Conservation (phyloP, 2,888 invertebrate genomes). For the Megalurothrips usitatus region DNA sequence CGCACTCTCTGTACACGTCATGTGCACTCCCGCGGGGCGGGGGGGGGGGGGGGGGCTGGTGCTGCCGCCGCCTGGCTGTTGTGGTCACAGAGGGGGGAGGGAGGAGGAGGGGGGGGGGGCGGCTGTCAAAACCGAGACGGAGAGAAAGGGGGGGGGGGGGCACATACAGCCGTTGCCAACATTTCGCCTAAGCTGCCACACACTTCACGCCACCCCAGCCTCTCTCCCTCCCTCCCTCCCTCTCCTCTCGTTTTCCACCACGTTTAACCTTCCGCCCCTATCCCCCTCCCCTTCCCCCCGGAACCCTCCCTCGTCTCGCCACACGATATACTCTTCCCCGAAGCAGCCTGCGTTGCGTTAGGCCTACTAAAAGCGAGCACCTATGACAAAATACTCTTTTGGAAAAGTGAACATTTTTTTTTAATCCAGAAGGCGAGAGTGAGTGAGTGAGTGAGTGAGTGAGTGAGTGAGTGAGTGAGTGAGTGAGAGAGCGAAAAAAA, state of each 20-base stretch:
- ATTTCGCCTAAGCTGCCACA: not conserved
- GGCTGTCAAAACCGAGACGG: not conserved
- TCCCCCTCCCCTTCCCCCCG: not conserved
- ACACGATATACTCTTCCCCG: not conserved
- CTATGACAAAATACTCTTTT: too few relatives aligned
- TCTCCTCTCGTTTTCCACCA: constrained; percentile 14
- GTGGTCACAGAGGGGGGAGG: not conserved
- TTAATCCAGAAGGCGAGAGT: too few relatives aligned
- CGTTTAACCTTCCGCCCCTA: not conserved
- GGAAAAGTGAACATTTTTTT: too few relatives aligned
- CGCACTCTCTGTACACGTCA: not conserved
- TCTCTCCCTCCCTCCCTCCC: not conserved
- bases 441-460: too few relatives aligned
- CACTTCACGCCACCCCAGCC: not conserved
- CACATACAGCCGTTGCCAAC: not conserved
- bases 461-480: too few relatives aligned
- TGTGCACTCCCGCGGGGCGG: not conserved
- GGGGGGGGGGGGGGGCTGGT: not conserved
- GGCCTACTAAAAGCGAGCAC: too few relatives aligned
- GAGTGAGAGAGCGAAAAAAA: too few relatives aligned
- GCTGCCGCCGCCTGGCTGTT: not conserved
- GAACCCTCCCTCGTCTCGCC: not conserved
- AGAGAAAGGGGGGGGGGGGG: not conserved
- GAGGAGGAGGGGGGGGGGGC: not conserved
- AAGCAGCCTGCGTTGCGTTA: too few relatives aligned